A percentile compares a stretch with the other conserved stretches of the same genome.
These are phyloP conservation scores for Emydocephalus ijimae DNA, from an alignment of 2,113 vertebrate species.

Conservation along the genomic window DNA sequence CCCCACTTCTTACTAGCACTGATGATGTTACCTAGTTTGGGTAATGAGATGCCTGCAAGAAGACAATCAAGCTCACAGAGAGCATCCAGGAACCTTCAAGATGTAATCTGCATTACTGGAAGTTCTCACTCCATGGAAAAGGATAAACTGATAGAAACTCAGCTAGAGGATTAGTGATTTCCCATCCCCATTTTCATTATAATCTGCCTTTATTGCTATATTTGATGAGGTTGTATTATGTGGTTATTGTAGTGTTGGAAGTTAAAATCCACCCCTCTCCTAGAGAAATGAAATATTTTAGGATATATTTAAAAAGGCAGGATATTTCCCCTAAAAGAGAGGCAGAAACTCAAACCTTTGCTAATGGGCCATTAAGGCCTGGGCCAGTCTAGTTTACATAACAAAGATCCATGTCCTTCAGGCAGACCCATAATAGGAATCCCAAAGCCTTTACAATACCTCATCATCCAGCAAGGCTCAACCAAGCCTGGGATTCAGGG, in stretches of 20 bases:
- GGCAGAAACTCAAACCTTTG: no score
- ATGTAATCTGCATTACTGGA: background rate
- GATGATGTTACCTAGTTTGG: background rate
- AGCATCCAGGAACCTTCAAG: background rate
- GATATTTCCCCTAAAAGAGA: no score
- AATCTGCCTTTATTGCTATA: background rate
- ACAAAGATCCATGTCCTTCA: no score
- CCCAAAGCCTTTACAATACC: no score
- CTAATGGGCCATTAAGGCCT: no score
- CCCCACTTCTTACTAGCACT: background rate
- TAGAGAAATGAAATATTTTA: no score
- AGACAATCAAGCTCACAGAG: background rate
- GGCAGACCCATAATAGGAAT: no score
- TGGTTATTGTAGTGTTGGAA: background rate
- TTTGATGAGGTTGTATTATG: background rate
- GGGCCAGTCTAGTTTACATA: no score
- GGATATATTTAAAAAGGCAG: no score
- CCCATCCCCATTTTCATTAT: background rate
- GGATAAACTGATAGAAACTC: background rate
- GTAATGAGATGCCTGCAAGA: background rate
- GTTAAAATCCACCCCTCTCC: no score
- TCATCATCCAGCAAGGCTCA: no score
- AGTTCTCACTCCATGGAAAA: background rate
- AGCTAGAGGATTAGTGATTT: background rate
- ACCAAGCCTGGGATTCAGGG: no score